These are phyloP conservation scores for Cassiopea andromeda DNA, from an alignment of 30 jellyfish, hydroid and myxozoan genomes.

Conservation along the genomic window DNA sequence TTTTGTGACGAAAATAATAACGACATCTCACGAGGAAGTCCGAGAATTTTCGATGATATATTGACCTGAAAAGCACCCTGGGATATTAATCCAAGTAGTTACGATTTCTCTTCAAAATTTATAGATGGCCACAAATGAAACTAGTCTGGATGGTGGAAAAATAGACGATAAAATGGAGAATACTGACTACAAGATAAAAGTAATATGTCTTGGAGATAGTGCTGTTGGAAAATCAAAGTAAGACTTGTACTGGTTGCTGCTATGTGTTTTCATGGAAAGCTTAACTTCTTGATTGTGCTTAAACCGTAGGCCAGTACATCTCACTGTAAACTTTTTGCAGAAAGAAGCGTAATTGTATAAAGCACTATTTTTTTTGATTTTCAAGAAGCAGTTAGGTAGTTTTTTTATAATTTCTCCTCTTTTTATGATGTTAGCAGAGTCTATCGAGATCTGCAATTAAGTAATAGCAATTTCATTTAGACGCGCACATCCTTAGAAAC, in stretches of 20 bases:
- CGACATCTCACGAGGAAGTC: not conserved
- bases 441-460: no score
- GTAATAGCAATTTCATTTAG: no score
- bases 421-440: no score
- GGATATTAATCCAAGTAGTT: slow-evolving; percentile 31
- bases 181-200: slow-evolving; percentile 78
- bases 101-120: slow-evolving; percentile 4
- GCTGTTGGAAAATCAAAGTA: slow-evolving; percentile 98
- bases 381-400: no score
- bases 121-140: slow-evolving; percentile 74
- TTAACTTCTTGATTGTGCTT: not conserved
- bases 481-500: not conserved
- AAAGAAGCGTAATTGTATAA: no score
- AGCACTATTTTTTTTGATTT: no score
- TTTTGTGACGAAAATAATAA: not conserved
- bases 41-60: not conserved
- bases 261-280: not conserved
- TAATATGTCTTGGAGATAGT: slow-evolving; percentile 93
- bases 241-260: slow-evolving; percentile 4
- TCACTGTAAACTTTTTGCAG: not conserved
- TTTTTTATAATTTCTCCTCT: no score
- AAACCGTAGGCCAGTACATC: slow-evolving; percentile 13
- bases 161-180: slow-evolving; percentile 59
- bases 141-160: not conserved
- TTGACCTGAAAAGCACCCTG: slow-evolving; percentile 28